Base-by-base conservation (phyloP, 2,113 vertebrate genomes). In the Peromyscus californicus region DNA sequence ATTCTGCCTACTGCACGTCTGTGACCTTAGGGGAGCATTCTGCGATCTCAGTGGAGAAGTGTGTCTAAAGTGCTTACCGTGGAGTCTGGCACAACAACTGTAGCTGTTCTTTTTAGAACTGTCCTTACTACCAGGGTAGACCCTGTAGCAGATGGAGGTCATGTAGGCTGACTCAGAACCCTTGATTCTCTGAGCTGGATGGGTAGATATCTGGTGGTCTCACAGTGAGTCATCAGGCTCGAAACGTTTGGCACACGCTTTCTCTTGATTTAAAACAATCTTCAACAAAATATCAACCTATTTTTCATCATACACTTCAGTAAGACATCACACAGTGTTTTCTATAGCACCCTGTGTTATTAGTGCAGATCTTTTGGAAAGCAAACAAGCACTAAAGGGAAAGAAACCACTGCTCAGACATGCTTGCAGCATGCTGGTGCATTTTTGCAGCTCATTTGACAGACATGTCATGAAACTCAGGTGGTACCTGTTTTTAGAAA, bases 251-350 rank as follows among this genome's bases (percentile, higher is more conserved):
- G 59, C 16, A 42, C 42, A 9, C 67, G 51, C 89, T 69, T 88
- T 94, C 63, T 90, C 93, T 92, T 89, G 26, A 63, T 88, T 75
- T 48, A 13, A 42, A 84, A 51, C 31, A 54, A n/a, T 97, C 89
- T 93, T 74, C 59, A 91, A 36, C 82, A 93, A 96, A 92, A 70
- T 83, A 42, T 26, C 63, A 79, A 51, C 82, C 63, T 13, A 61
- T n/a, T 93, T 93, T 54, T 89, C 36, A 91, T 67, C 93, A 74
- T 86, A 31, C 26, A 59, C 84, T 69, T 93, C 83, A 95, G 91
- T 89, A 93, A 51, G 84, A 57, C 3, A 85, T 69, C 13, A 31
- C 9, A 57, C 29, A 92, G n/a, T 86, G 70, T 67, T 76, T 95
- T 91, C 57, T 36, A 86, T 45, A 54, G 15, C 57, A 78, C n/a